phyloP scores from a whole-genome alignment of 1,140 invertebrate species.

The Caerostris darwini region DNA sequence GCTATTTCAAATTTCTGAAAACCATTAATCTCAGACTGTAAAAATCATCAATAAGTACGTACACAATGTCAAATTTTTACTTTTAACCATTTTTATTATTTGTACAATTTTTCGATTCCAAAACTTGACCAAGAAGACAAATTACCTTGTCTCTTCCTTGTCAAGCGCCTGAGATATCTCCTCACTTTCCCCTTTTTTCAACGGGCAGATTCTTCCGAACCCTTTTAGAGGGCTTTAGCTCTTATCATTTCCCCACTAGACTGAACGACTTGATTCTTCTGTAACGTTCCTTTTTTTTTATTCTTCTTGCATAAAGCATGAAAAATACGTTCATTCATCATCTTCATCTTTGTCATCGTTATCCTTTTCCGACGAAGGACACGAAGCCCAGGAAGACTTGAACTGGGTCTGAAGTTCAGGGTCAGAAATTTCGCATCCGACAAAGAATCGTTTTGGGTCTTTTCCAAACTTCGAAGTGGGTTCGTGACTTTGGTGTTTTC shows the following conservation, averaged over 20 bases:
- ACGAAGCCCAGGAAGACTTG: too few relatives aligned
- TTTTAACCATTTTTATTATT: too few relatives aligned
- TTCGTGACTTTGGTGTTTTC: background rate
- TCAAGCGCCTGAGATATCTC: background rate
- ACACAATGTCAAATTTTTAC: too few relatives aligned
- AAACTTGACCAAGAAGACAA: too few relatives aligned
- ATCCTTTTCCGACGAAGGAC: background rate
- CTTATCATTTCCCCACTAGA: background rate
- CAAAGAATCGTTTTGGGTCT: background rate
- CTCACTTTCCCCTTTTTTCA: background rate
- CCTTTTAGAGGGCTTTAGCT: background rate
- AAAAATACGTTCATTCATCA: constrained; percentile 6
- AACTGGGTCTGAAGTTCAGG: background rate
- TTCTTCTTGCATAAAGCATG: background rate
- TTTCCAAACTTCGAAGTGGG: background rate
- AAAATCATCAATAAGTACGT: too few relatives aligned
- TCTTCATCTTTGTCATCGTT: constrained; percentile 16
- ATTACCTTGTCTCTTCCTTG: background rate
- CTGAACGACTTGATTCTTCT: constrained; percentile 14
- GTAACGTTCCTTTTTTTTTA: background rate
- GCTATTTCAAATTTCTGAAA: too few relatives aligned
- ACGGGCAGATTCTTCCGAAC: background rate
- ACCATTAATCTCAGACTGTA: too few relatives aligned
- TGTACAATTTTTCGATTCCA: too few relatives aligned
- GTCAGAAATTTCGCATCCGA: background rate